Evolutionary conservation across 2,888 invertebrate genomes (phyloP).

Genomic region (Digitonthophagus gazella): DNA sequence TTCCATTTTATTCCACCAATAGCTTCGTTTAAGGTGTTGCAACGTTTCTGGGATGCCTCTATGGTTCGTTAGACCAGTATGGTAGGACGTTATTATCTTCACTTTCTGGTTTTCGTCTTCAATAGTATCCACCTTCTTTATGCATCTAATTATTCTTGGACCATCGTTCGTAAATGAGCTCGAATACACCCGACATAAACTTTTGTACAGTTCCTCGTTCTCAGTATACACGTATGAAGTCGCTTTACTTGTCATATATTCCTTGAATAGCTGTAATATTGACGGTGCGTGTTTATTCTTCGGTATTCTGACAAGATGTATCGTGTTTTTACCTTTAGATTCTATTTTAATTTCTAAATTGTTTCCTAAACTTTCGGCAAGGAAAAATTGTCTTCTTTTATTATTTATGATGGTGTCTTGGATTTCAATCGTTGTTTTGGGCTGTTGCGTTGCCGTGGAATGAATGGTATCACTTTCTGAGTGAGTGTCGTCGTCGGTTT

Average conservation of each 20-base stretch:
- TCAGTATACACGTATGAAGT: slow-evolving; percentile 1
- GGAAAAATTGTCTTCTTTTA: slow-evolving; percentile 14
- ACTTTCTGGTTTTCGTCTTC: background rate
- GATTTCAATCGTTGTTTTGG: slow-evolving; percentile 14
- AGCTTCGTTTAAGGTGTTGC: background rate
- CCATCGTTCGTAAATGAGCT: background rate
- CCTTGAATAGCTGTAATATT: background rate
- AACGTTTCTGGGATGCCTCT: slow-evolving; percentile 7
- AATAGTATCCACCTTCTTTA: slow-evolving; percentile 5
- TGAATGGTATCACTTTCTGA: slow-evolving; percentile 13
- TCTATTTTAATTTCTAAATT: slow-evolving; percentile 9
- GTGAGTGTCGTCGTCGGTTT: background rate
- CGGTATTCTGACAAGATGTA: slow-evolving; percentile 10
- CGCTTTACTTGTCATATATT: background rate
- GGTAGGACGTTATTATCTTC: background rate
- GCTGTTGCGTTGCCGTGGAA: slow-evolving; percentile 2
- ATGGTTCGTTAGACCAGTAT: slow-evolving; percentile 6
- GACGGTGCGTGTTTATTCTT: background rate
- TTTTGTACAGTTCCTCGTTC: slow-evolving; percentile 1
- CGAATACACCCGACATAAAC: too few relatives aligned
- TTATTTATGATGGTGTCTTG: slow-evolving; percentile 16
- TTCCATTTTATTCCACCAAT: slow-evolving; percentile 12
- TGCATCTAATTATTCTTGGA: slow-evolving; percentile 10
- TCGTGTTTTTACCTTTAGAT: background rate
- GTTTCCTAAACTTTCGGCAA: slow-evolving; percentile 2